These are phyloP conservation scores for Natrix natrix DNA, from an alignment of 2,797 vertebrate species.

Conservation along the genomic window DNA sequence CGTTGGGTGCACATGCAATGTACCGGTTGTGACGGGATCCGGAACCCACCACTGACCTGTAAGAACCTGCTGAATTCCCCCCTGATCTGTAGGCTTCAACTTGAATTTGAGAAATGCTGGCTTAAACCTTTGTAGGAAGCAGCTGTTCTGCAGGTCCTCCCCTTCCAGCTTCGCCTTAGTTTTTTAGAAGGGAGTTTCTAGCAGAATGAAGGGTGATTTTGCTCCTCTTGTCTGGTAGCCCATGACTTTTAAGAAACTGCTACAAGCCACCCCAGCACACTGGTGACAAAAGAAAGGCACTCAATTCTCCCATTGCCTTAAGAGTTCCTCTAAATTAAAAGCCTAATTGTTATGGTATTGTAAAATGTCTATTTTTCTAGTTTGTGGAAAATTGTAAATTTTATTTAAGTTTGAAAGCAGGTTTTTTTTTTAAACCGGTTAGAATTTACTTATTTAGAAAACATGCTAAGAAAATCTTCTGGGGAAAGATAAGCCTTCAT, in stretches of 20 bases:
- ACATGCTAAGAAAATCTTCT: background rate
- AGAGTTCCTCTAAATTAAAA: background rate
- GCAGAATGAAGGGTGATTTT: background rate
- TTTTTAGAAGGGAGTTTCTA: background rate
- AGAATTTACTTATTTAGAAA: background rate
- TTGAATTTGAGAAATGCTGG: background rate
- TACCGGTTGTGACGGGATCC: too few relatives aligned
- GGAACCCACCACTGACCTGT: too few relatives aligned
- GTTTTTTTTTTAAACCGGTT: too few relatives aligned
- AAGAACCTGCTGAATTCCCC: too few relatives aligned
- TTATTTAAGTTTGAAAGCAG: background rate
- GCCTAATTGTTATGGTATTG: background rate
- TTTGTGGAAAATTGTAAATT: background rate
- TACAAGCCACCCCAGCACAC: background rate
- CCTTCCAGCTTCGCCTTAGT: background rate
- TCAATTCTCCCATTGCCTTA: background rate
- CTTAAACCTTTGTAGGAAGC: background rate
- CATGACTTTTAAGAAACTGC: background rate
- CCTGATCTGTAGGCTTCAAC: background rate
- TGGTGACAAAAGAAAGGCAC: background rate
- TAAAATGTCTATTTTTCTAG: background rate
- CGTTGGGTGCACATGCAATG: too few relatives aligned
- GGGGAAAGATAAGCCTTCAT: background rate
- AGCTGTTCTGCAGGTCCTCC: background rate
- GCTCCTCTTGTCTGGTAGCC: background rate